Percentiles rank a stretch among this genome's conserved stretches.
Conservation (phyloP, 2,113 vertebrate species). For the Microcebus tavaratra region DNA sequence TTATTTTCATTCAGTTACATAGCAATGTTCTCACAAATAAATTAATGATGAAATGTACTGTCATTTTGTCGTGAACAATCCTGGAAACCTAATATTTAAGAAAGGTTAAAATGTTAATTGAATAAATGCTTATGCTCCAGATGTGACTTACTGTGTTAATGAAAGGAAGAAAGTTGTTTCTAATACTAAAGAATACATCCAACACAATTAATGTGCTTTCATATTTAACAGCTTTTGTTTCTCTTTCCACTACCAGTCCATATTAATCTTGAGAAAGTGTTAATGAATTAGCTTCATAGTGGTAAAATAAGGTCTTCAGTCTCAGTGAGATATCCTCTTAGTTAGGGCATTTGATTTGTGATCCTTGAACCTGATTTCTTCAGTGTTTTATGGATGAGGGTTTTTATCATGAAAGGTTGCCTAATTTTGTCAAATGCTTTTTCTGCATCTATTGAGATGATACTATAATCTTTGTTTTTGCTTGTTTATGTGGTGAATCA, state of each 20-base stretch:
- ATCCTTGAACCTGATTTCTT: not conserved
- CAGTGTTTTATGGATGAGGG: not conserved
- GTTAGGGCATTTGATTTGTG: not conserved
- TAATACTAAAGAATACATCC: not conserved
- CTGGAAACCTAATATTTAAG: not conserved
- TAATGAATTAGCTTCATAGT: not conserved
- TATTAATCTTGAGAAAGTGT: not conserved
- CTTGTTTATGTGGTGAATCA: too few relatives aligned
- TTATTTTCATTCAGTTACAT: not conserved
- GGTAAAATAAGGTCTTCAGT: not conserved
- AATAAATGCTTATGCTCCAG: not conserved
- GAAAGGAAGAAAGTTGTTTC: not conserved
- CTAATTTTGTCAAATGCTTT: too few relatives aligned
- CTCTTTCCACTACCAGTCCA: not conserved
- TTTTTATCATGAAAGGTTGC: too few relatives aligned
- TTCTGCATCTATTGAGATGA: too few relatives aligned
- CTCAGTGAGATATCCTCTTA: not conserved
- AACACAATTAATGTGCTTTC: not conserved
- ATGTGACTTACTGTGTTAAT: not conserved
- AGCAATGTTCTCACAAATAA: not conserved
- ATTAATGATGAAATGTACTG: not conserved
- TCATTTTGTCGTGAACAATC: not conserved
- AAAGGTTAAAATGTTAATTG: not conserved
- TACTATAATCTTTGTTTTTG: too few relatives aligned
- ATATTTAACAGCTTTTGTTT: not conserved